These are phyloP conservation scores for Elaphurus davidianus DNA, from an alignment of 2,113 vertebrate species.

Conservation along the genomic window DNA sequence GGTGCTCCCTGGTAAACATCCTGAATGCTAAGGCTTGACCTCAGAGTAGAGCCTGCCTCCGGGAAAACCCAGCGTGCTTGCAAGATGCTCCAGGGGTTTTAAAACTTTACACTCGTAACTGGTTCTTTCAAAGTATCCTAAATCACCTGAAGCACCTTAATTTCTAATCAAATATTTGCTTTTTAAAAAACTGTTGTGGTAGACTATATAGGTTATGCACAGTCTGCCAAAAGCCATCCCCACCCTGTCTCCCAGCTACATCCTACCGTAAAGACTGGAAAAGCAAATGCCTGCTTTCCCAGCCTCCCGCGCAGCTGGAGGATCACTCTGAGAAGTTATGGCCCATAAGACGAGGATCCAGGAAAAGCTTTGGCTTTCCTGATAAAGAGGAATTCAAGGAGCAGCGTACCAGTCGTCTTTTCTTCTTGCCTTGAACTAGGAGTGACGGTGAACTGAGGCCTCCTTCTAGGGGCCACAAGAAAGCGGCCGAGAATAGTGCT, in stretches of 20 bases:
- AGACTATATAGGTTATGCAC: not conserved
- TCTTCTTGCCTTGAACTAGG: not conserved
- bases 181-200: not conserved
- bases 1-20: not conserved
- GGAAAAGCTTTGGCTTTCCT: not conserved
- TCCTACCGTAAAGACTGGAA: not conserved
- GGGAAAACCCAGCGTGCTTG: not conserved
- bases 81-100: constrained; percentile 13
- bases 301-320: not conserved
- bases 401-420: not conserved
- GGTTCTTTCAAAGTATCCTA: not conserved
- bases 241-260: not conserved
- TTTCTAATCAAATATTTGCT: not conserved
- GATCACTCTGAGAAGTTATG: not conserved
- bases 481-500: not conserved
- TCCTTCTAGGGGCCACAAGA: not conserved
- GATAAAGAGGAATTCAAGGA: not conserved
- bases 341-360: not conserved
- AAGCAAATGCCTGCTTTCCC: not conserved
- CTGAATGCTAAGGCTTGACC: not conserved
- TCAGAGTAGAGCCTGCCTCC: not conserved
- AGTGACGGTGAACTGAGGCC: not conserved
- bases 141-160: not conserved
- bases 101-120: not conserved
- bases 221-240: not conserved